Conservation (phyloP, 2,113 vertebrate species). For the Podilymbus podiceps region DNA sequence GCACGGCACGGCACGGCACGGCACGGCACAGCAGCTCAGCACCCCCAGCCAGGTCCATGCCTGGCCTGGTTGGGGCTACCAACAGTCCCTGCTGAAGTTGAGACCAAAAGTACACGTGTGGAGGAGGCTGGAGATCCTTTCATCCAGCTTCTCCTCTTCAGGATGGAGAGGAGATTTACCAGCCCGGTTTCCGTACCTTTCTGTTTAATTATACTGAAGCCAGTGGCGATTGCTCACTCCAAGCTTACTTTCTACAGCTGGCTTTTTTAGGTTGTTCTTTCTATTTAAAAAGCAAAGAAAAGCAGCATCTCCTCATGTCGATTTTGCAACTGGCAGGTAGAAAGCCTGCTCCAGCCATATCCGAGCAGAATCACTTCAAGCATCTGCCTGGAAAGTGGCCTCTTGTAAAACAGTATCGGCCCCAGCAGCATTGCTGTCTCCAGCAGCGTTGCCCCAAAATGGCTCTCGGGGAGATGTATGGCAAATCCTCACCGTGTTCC, state of each 20-base stretch:
- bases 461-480: not conserved
- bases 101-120: accelerated
- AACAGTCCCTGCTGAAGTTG: not conserved
- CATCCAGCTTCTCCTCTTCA: not conserved
- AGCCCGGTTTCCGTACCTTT: not conserved
- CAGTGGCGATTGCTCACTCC: not conserved
- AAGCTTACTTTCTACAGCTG: not conserved
- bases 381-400: not conserved
- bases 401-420: accelerated
- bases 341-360: not conserved
- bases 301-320: not conserved
- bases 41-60: not conserved
- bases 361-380: not conserved
- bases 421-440: not conserved
- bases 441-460: not conserved
- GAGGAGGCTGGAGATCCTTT: not conserved
- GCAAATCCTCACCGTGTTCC: not conserved
- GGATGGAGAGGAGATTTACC: not conserved
- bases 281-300: not conserved
- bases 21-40: not conserved
- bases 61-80: not conserved
- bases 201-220: not conserved
- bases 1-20: no score
- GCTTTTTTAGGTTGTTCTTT: not conserved
- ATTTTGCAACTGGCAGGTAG: not conserved